Evolutionary conservation across 30 jellyfish, hydroid and myxozoan species (phyloP), one percentile per base, ranked within the genome.

Genomic region (Turritopsis rubra): DNA sequence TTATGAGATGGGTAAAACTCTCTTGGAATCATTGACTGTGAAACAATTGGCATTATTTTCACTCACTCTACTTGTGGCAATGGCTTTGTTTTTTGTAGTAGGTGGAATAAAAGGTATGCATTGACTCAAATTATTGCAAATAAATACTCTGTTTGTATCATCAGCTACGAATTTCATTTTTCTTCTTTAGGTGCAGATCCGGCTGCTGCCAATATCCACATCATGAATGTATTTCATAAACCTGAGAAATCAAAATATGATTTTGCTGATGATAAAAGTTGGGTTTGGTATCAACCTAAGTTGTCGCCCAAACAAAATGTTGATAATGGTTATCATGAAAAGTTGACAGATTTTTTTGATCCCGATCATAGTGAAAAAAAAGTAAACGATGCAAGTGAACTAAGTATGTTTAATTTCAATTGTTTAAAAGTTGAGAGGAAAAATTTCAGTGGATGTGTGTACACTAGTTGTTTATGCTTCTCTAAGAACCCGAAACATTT

Each of bases 91-190:
- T 77, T 91, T 91, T 52, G 83, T 86, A 4, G 86, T 91, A 72
- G 97, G 97, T 65, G 97, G 97, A 22, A 87, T 90, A 41, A 91
- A 91, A 91, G 97, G 97, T 91, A 28, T 9, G 79, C 53, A n/a
- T 1, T 0, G 66, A 7, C 21, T 79, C 53, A 19, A 16, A 23
- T 0, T 52, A 18, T 77, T 28, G 81, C 53, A 23, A 31, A 52
- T 5, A 79, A 21, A 16, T 22, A 80, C 9, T n/a, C 0, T 41
- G 18, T 21, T 18, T 1, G 16, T 25, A 23, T 16, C n/a, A 16
- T 21, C 20, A 28, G 28, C 28, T 68, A 1, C 16, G 5, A 68
- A 68, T 68, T 68, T 68, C 30, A 21, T 21, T 75, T 28, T 75
- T 31, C 0, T 29, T 29, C 7, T 8, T 16, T n/a, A 91, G 97